Percentiles rank a stretch among this genome's conserved stretches.
These are phyloP conservation scores for Machimus atricapillus DNA, from an alignment of 2,888 invertebrate genomes.

Conservation along the genomic window DNA sequence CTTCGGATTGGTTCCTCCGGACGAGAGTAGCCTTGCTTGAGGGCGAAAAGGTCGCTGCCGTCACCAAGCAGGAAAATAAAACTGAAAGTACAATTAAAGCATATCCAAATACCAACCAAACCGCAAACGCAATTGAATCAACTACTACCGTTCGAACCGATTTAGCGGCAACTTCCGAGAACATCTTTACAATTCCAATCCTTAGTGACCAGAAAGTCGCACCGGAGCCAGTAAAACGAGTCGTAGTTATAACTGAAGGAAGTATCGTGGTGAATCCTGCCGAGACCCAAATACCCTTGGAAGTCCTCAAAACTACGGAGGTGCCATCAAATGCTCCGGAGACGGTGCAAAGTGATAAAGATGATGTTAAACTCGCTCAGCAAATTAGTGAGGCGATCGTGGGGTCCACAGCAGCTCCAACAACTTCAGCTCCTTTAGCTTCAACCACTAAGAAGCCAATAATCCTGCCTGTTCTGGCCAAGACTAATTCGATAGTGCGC, in stretches of 20 bases:
- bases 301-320: constrained; percentile 54
- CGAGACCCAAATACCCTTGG: constrained; percentile 54
- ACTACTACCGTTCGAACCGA: constrained; percentile 1
- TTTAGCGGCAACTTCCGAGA: neutral
- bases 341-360: neutral
- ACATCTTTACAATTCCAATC: constrained; percentile 39
- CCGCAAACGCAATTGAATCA: neutral
- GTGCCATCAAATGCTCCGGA: constrained; percentile 46
- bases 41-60: neutral
- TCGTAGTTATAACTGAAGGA: neutral
- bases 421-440: constrained; percentile 55
- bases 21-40: constrained; percentile 22
- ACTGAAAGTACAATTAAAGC: constrained; percentile 49
- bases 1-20: constrained; percentile 59
- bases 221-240: neutral
- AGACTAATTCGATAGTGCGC: constrained; percentile 52
- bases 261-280: neutral
- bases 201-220: neutral
- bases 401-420: constrained; percentile 52
- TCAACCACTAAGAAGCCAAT: constrained; percentile 67
- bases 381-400: neutral
- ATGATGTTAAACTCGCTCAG: neutral
- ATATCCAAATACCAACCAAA: constrained; percentile 44
- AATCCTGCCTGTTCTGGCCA: constrained; percentile 60
- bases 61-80: constrained; percentile 3